A percentile compares a stretch with the other conserved stretches of the same genome.
Evolutionary conservation across 2,797 vertebrate species (phyloP).

Genomic region (Myotis myotis): DNA sequence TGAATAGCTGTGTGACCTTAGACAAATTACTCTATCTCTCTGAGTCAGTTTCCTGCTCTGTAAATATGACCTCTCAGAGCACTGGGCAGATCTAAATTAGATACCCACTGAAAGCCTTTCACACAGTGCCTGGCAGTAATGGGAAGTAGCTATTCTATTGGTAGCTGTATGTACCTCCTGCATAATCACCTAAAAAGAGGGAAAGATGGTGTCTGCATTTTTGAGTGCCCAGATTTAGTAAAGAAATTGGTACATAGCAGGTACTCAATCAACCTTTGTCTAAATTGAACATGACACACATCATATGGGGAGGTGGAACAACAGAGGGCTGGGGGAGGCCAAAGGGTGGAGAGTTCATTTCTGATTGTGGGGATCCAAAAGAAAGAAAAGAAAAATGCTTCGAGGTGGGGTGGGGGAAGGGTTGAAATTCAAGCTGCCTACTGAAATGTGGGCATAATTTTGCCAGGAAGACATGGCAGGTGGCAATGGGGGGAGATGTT

Average conservation of each 20-base stretch:
- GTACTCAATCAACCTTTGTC: background rate
- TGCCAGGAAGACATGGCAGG: background rate
- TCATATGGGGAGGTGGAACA: background rate
- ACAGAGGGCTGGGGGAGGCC: background rate
- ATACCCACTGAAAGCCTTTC: background rate
- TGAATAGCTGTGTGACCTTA: background rate
- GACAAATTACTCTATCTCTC: background rate
- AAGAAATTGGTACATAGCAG: background rate
- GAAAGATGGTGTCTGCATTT: background rate
- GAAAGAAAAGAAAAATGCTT: background rate
- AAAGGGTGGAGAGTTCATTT: background rate
- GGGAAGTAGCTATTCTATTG: fast-evolving
- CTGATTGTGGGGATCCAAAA: background rate
- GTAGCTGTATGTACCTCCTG: background rate
- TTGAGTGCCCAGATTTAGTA: background rate
- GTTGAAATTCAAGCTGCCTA: background rate
- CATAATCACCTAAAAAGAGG: background rate
- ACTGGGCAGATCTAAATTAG: background rate
- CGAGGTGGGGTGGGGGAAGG: no score
- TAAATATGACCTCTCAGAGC: background rate
- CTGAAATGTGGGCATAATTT: background rate
- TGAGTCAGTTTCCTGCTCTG: background rate
- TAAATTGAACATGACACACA: background rate
- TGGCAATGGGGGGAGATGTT: fast-evolving
- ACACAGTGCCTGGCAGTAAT: background rate